Evolutionary conservation across 2,113 vertebrate genomes (phyloP), one percentile per base, ranked within the genome.

Genomic region (Danionella cerebrum): DNA sequence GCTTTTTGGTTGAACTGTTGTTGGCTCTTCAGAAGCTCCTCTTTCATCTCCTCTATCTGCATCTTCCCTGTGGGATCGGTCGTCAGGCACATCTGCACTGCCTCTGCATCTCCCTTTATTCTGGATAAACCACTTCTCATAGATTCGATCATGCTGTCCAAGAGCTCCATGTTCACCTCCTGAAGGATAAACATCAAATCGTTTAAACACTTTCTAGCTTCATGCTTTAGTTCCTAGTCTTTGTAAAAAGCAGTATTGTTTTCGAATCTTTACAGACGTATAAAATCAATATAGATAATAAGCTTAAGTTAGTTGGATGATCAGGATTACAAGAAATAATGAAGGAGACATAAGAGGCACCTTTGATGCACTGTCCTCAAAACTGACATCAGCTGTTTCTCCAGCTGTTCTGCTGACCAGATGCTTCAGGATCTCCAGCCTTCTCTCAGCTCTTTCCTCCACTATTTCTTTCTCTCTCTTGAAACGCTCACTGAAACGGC

Each of bases 381-480:
- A 52, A 24, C 5, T 39, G 7, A 16, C 11, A 7, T 21, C 10
- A 65, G 31, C 7, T 0, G 73, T 51, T 33, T 76, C 50, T 5
- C 64, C 64, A 1, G 35, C 29, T 0, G 74, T 86, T 60, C 57
- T 78, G 18, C 42, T 78, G 31, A 93, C 76, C 35, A 96, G 85
- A 63, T 90, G 89, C 80, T 91, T 92, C 27, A 94, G 89, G 70
- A 97, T 94, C 76, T 90, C 87, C 47, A 97, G 66, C 55, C 93
- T 89, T 44, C 76, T 88, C 12, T 97, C 94, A 22, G 85, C 88
- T 64, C 87, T 76, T 76, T 93, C 90, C 81, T 94, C 92, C 60
- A 91, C 71, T 22, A 86, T 78, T 66, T 92, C 88, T 35, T 83
- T 84, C 74, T 94, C 92, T 0, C 72, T 82, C 79, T 86, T 83